Conservation (phyloP, 2,113 vertebrate species). For the human (Homo sapiens) region DNA sequence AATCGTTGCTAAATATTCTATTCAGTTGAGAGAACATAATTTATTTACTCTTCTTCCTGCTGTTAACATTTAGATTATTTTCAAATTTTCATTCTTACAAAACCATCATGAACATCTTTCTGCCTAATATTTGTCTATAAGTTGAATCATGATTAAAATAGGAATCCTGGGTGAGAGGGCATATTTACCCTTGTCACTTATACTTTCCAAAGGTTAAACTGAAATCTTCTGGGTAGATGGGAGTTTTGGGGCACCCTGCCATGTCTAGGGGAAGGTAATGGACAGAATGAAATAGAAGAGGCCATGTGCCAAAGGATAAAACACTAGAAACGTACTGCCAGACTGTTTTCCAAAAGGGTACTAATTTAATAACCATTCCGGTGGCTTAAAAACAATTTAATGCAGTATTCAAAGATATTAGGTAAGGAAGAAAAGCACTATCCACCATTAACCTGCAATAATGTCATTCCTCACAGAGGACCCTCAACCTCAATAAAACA, state of each 20-base stretch:
- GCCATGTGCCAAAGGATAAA: background rate
- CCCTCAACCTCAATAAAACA: background rate
- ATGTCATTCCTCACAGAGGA: background rate
- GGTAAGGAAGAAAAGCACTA: conserved; percentile 37
- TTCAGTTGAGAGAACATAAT: conserved; percentile 14
- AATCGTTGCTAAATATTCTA: conserved; percentile 19
- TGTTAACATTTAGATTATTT: conserved; percentile 36
- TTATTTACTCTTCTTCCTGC: conserved; percentile 30
- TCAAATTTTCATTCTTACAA: conserved; percentile 22
- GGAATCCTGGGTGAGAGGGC: background rate
- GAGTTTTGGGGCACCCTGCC: background rate
- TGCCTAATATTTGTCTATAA: conserved; percentile 3
- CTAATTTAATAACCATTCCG: conserved; percentile 49
- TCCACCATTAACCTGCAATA: background rate
- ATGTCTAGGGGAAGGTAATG: background rate
- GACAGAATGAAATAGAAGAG: conserved; percentile 48
- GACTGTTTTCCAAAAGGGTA: conserved; percentile 46
- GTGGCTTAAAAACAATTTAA: conserved; percentile 55
- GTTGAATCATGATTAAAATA: conserved; percentile 36
- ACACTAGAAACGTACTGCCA: conserved; percentile 5
- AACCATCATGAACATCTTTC: conserved; percentile 27
- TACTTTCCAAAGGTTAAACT: conserved; percentile 31
- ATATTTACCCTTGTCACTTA: background rate
- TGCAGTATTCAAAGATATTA: conserved; percentile 24
- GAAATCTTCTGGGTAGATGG: background rate